phyloP scores from a whole-genome alignment of 2,888 invertebrate genomes.

The Coecobrya sp. region DNA sequence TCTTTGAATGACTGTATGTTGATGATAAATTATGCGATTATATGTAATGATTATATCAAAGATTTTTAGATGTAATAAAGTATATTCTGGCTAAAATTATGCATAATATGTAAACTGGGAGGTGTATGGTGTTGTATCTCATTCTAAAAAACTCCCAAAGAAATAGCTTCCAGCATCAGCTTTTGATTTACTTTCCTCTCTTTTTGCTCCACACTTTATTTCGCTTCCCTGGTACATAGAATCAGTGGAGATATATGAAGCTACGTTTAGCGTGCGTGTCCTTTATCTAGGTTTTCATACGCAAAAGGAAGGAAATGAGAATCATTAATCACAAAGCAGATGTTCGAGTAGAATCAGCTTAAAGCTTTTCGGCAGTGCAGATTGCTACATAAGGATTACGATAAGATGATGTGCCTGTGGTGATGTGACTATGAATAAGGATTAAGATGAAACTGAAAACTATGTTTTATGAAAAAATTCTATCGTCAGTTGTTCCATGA shows the following conservation, averaged over 20 bases:
- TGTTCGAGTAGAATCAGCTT: conserved; percentile 4
- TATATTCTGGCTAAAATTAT: conserved; percentile 2
- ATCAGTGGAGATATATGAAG: too few species aligned
- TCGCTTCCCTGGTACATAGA: too few species aligned
- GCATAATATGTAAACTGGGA: too few species aligned
- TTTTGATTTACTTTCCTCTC: background rate
- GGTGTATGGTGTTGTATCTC: background rate
- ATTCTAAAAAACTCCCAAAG: background rate
- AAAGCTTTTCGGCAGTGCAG: background rate
- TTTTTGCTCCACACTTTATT: too few species aligned
- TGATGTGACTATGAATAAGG: conserved; percentile 53
- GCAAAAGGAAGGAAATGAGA: conserved; percentile 53
- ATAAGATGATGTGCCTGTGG: background rate
- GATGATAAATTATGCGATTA: background rate
- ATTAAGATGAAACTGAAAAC: conserved; percentile 63
- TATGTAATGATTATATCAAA: background rate
- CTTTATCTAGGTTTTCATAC: background rate
- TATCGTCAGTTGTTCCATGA: conserved; percentile 76
- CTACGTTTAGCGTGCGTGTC: conserved; percentile 14
- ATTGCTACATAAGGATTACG: background rate
- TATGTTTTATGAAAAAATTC: conserved; percentile 45
- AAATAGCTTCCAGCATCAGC: background rate
- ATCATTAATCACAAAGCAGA: conserved; percentile 53
- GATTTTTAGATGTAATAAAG: background rate
- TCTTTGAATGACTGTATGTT: background rate